Conservation (phyloP, 2,888 invertebrate species). For the Cerastis leucographa region DNA sequence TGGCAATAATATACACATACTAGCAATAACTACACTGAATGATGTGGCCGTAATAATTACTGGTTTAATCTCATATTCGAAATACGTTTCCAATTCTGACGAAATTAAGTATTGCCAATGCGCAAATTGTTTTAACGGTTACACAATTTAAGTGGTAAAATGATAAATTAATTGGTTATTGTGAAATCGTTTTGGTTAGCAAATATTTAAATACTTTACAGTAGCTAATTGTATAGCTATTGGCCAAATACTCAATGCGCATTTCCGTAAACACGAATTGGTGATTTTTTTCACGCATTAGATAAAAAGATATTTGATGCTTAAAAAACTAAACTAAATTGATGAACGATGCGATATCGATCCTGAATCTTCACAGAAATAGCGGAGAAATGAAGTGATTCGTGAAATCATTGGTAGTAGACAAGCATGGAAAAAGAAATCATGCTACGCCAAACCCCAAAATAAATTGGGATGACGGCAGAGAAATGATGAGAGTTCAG, state of each 20-base stretch:
- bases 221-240: neutral
- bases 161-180: conserved; percentile 34
- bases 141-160: conserved; percentile 34
- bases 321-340: neutral
- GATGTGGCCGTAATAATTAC: conserved; percentile 6
- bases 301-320: neutral
- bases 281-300: neutral
- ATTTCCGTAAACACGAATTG: conserved; percentile 11
- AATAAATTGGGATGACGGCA: neutral
- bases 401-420: neutral
- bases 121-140: conserved; percentile 22
- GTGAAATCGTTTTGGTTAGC: conserved; percentile 20
- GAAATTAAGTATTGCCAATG: conserved; percentile 31
- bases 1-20: conserved; percentile 9
- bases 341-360: neutral
- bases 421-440: neutral
- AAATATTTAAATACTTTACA: conserved; percentile 2
- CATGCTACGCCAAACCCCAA: neutral
- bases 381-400: neutral
- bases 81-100: conserved; percentile 6
- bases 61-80: neutral
- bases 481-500: neutral
- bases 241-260: neutral
- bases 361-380: neutral
- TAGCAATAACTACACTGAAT: neutral